Evolutionary conservation across 2,888 invertebrate genomes (phyloP).

Genomic region (Sesia apiformis): DNA sequence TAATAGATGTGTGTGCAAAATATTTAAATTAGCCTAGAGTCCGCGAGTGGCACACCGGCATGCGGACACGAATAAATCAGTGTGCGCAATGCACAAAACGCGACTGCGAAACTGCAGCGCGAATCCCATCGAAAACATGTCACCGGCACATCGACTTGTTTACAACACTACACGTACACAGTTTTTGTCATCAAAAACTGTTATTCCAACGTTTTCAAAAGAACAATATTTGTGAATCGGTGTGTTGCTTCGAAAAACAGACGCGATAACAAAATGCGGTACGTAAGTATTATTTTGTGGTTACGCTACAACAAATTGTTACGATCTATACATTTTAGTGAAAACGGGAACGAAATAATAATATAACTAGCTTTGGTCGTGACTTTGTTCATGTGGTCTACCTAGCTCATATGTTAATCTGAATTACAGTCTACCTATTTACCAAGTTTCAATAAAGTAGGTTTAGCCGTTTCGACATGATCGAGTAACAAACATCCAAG

Average conservation of each 20-base stretch:
- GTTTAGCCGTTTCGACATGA: too few species aligned
- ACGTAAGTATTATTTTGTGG: neutral
- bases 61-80: conserved; percentile 3
- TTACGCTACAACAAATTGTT: too few species aligned
- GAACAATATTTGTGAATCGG: neutral
- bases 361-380: too few species aligned
- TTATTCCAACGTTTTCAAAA: neutral
- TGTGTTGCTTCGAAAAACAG: neutral
- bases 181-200: neutral
- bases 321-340: too few species aligned
- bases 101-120: neutral
- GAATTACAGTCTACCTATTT: too few species aligned
- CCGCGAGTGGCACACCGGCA: conserved; percentile 5
- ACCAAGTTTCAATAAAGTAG: too few species aligned
- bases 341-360: too few species aligned
- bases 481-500: too few species aligned
- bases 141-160: conserved; percentile 36
- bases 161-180: conserved; percentile 9
- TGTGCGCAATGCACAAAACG: neutral
- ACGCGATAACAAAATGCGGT: neutral
- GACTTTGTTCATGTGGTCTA: too few species aligned
- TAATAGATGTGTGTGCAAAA: neutral
- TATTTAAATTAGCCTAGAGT: neutral
- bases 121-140: conserved; percentile 40
- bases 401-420: too few species aligned